Conservation (phyloP, 1,140 invertebrate genomes). For the Nephotettix cincticeps region DNA sequence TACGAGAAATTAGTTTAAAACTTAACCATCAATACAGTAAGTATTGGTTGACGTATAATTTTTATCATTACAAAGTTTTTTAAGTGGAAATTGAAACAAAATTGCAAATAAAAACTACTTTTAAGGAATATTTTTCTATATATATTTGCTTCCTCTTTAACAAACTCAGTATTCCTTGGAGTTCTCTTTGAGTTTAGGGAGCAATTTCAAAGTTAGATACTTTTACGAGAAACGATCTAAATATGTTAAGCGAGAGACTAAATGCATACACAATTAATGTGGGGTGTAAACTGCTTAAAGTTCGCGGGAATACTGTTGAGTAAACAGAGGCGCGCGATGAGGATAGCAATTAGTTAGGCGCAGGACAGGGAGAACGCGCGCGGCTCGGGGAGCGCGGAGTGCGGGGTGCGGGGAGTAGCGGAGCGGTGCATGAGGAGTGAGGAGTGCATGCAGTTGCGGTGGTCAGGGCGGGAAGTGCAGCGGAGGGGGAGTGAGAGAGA, state of each 20-base stretch:
- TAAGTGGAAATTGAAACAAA: too few species aligned
- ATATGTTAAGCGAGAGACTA: neutral
- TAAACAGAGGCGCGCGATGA: neutral
- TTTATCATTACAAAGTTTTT: too few species aligned
- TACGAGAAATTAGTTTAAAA: too few species aligned
- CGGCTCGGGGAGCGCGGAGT: neutral
- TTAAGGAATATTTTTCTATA: too few species aligned
- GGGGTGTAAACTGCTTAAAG: neutral
- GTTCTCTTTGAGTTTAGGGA: too few species aligned
- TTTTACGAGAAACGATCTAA: neutral
- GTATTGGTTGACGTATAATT: too few species aligned
- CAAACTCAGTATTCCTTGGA: too few species aligned
- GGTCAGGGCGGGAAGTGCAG: slow-evolving; percentile 1
- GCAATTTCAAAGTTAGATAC: too few species aligned
- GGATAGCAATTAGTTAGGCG: neutral
- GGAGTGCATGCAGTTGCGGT: neutral
- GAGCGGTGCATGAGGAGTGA: neutral
- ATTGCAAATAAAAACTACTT: too few species aligned
- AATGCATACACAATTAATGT: neutral
- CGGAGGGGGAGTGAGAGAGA: neutral
- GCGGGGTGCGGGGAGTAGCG: neutral
- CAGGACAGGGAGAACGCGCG: neutral
- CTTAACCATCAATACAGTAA: too few species aligned
- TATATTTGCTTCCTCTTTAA: too few species aligned
- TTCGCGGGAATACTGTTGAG: neutral